Evolutionary conservation across 2,797 vertebrate genomes (phyloP).

Genomic region (Sebastes minor): DNA sequence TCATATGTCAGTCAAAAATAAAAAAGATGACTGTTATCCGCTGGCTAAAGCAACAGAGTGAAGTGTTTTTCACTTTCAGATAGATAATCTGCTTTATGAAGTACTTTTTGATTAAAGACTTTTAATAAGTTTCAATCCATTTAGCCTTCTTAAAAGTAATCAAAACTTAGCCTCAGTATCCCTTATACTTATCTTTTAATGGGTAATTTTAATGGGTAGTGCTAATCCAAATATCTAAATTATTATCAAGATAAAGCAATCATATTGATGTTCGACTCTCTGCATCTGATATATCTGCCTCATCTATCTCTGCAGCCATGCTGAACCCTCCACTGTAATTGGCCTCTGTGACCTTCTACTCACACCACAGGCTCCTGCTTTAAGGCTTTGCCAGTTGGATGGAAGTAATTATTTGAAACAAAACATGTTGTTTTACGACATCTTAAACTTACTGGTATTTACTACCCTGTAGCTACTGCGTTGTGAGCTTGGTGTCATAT

Average conservation of each 20-base stretch:
- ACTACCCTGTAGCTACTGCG: neutral
- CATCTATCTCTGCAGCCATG: conserved; percentile 50
- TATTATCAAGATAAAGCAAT: conserved; percentile 71
- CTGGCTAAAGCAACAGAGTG: conserved; percentile 36
- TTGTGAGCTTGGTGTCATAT: neutral
- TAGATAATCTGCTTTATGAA: conserved; percentile 57
- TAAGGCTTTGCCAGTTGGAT: conserved; percentile 5
- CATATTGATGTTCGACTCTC: conserved; percentile 56
- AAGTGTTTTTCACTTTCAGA: conserved; percentile 58
- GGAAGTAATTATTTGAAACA: conserved; percentile 10
- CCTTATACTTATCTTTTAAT: conserved; percentile 75
- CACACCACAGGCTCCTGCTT: neutral
- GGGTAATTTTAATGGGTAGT: conserved; percentile 66
- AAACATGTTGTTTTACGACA: conserved; percentile 2
- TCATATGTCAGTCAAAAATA: conserved; percentile 56
- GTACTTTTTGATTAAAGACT: conserved; percentile 66
- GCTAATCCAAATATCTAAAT: conserved; percentile 80
- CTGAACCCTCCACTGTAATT: conserved; percentile 44
- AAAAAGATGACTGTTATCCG: conserved; percentile 38
- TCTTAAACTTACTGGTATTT: neutral
- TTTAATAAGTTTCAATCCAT: conserved; percentile 68
- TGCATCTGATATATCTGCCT: conserved; percentile 52
- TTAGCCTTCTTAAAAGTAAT: conserved; percentile 66
- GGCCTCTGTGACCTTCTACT: conserved; percentile 47
- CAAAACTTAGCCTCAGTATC: conserved; percentile 60